Evolutionary conservation across 2,888 invertebrate species (phyloP), one percentile per base, ranked within the genome.

Genomic region (Physocephala rufipes): DNA sequence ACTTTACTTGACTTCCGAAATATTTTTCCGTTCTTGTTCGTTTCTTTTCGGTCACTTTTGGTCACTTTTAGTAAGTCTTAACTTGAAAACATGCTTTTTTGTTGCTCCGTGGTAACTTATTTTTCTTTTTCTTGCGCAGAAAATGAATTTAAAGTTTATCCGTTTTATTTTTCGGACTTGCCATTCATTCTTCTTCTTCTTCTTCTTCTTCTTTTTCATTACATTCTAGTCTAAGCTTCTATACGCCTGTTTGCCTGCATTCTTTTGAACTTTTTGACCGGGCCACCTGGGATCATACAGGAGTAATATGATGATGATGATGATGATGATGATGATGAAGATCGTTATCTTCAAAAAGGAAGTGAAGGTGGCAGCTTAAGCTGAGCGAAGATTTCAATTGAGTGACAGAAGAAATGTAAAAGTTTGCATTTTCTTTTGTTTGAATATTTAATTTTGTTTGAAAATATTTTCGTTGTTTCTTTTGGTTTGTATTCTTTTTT

Each of bases 71-170:
- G 15, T 12, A 12, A 58, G 26, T 13, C 9, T 28, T 12, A 24
- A 21, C 26, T 58, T 58, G 26, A 58, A 58, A 58, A 24, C 28
- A 5, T 24, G 15, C 28, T 24, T 28, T 2, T 58, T 26, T 28
- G 24, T 58, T 58, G 5, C 28, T n/a, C n/a, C n/a, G n/a, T n/a
- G n/a, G 58, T 36, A 36, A 58, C 24, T 58, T 58, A 2, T 58
- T 58, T 58, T 15, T 3, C 49, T 4, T n/a, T n/a, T 36, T 36
- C 4, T 9, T 36, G 9, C 36, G 36, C 9, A 36, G 36, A 4
- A 36, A 9, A 36, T 7, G 36, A 36, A 36, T 36, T 36, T 36
- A 36, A 36, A 36, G 36, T 36, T 36, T 36, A 7, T 36, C 36
- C 9, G 9, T 36, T 36, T 36, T 36, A n/a, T n/a, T n/a, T n/a